Evolutionary conservation across 1,140 invertebrate genomes (phyloP), one percentile per base, ranked within the genome.

Genomic region (Homarus americanus): DNA sequence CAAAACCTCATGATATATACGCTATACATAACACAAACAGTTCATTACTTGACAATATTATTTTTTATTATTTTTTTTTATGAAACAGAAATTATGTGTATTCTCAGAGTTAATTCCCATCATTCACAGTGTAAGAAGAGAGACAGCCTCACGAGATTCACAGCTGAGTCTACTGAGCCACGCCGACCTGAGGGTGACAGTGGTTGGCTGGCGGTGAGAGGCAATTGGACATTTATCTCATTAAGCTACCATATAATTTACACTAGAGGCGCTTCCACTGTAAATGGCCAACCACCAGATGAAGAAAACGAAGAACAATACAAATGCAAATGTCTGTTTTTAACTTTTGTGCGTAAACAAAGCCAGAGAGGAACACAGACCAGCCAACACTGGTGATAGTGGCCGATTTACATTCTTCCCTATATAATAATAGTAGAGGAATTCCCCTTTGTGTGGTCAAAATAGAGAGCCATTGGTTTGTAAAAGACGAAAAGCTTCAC

Each of bases 291-390:
- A 44, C 44, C 82, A 66, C n/a, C 82, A 73, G 82, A 44, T 53
- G 69, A 75, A 85, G 82, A 72, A 72, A 75, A 75, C n/a, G 40
- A 34, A 40, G 69, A 75, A 85, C 82, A 85, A 85, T 85, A 75
- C 82, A 85, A 75, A 85, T 85, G 82, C 82, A 85, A 85, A 85
- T 85, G 82, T 73, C 58, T 73, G 44, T 49, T 69, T 84, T 72
- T 85, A 40, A 75, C 82, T 85, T 76, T 84, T 69, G 82, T 85
- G 63, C 32, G n/a, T 36, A 32, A 53, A 85, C 82, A 85, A 85
- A 85, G 44, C 76, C 38, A 24, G 2, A 28, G 36, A 40, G 15
- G 40, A 36, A 24, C 40, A 5, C 28, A 44, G 76, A 34, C 40
- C 44, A 12, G 1, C 40, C 40, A n/a, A n/a, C n/a, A 10, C 40